These are phyloP conservation scores for Grantiella picta DNA, from an alignment of 2,113 vertebrate species.

Conservation along the genomic window DNA sequence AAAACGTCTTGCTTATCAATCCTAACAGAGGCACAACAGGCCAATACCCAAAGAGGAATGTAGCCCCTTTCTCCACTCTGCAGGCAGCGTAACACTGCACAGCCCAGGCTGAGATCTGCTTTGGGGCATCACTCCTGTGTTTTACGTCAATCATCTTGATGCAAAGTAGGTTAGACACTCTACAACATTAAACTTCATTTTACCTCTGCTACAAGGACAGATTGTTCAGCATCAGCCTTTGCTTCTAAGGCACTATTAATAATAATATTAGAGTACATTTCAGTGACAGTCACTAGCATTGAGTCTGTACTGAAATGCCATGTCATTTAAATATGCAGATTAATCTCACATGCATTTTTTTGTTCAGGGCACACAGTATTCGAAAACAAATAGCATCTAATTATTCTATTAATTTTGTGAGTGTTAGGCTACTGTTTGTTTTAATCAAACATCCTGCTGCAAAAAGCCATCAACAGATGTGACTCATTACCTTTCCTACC, in stretches of 20 bases:
- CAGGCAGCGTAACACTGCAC: not conserved
- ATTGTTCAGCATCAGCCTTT: not conserved
- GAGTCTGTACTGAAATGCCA: not conserved
- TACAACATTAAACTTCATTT: not conserved
- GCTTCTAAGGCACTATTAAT: not conserved
- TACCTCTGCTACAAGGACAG: not conserved
- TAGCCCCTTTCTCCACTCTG: not conserved
- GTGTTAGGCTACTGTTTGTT: not conserved
- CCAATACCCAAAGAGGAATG: rapidly evolving
- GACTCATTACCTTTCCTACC: not conserved
- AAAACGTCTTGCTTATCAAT: not conserved
- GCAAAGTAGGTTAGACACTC: not conserved
- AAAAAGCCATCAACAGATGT: not conserved
- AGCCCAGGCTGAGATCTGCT: not conserved
- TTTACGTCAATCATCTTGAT: not conserved
- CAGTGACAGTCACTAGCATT: not conserved
- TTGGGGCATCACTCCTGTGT: not conserved
- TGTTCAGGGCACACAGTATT: not conserved
- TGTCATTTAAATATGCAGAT: not conserved
- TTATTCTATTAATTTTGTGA: not conserved
- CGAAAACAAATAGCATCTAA: not conserved
- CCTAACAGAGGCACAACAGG: not conserved
- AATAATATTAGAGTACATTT: not conserved
- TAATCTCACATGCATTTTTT: not conserved
- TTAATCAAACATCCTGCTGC: slow-evolving; percentile 34